Evolutionary conservation across 2,113 vertebrate genomes (phyloP).

Genomic region (Tragulus kanchil): DNA sequence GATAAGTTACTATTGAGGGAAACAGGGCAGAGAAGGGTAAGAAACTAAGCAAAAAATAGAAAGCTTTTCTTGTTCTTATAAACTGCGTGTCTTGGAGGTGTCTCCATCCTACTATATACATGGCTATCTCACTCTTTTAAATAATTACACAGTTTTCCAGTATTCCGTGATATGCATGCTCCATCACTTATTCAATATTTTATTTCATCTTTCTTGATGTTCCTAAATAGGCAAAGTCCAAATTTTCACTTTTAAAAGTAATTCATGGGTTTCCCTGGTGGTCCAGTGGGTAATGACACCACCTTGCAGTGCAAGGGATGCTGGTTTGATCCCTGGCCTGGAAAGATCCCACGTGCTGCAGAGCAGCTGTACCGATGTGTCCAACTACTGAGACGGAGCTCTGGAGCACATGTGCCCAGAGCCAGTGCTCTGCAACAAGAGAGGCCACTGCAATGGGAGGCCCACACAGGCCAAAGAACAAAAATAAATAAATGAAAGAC

Average conservation of each 20-base stretch:
- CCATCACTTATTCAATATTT: slow-evolving; percentile 8
- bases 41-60: slow-evolving; percentile 50
- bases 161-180: neutral
- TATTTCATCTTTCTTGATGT: neutral
- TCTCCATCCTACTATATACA: neutral
- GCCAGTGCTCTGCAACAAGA: too few species aligned
- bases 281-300: too few species aligned
- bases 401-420: too few species aligned
- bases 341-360: too few species aligned
- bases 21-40: slow-evolving; percentile 37
- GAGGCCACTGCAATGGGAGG: too few species aligned
- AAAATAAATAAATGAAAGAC: too few species aligned
- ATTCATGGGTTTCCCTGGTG: neutral
- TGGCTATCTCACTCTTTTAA: slow-evolving; percentile 10
- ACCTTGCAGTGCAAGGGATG: too few species aligned
- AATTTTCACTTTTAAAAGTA: slow-evolving; percentile 30
- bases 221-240: neutral
- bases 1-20: slow-evolving; percentile 57
- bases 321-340: too few species aligned
- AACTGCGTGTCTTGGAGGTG: slow-evolving; percentile 36
- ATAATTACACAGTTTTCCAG: slow-evolving; percentile 5
- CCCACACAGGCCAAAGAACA: too few species aligned
- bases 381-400: too few species aligned
- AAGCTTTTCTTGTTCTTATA: slow-evolving; percentile 4
- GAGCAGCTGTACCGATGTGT: too few species aligned